These are phyloP conservation scores for Neodon shergylaensis DNA, from an alignment of 2,113 vertebrate genomes.

Conservation along the genomic window DNA sequence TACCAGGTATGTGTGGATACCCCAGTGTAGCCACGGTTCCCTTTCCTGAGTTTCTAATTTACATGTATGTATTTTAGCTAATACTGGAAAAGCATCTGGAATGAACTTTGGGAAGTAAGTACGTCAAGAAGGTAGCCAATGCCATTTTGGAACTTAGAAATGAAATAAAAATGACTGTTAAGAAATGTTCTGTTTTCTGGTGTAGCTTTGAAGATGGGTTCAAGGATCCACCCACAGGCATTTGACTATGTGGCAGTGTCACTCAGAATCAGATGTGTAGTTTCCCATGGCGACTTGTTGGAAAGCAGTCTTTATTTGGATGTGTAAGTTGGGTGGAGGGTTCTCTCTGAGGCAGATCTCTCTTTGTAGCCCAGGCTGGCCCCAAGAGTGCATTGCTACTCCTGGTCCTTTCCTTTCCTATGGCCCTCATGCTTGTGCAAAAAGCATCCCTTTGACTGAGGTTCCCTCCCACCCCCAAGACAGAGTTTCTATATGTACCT, in stretches of 20 bases:
- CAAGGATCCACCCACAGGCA: not conserved
- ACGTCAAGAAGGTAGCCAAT: not conserved
- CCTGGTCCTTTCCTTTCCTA: not conserved
- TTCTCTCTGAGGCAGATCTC: not conserved
- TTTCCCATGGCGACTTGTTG: not conserved
- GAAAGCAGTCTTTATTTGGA: not conserved
- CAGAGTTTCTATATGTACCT: not conserved
- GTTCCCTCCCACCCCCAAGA: not conserved
- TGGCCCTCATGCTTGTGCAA: not conserved
- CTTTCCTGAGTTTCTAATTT: not conserved
- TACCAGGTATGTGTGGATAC: too few relatives aligned
- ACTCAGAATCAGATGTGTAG: not conserved
- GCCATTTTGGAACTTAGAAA: conserved; percentile 19
- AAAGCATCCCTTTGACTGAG: too few relatives aligned
- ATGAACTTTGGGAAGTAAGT: conserved; percentile 13
- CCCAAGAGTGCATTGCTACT: not conserved
- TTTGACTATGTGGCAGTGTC: not conserved
- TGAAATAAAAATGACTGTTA: not conserved
- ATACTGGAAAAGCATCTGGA: not conserved
- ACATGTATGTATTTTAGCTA: not conserved
- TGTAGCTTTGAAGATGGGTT: not conserved
- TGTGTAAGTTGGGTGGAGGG: not conserved
- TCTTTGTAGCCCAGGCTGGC: not conserved
- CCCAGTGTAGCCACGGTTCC: not conserved
- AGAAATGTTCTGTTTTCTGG: not conserved